phyloP scores from a whole-genome alignment of 2,888 invertebrate species.

The Palloptera scutellata region DNA sequence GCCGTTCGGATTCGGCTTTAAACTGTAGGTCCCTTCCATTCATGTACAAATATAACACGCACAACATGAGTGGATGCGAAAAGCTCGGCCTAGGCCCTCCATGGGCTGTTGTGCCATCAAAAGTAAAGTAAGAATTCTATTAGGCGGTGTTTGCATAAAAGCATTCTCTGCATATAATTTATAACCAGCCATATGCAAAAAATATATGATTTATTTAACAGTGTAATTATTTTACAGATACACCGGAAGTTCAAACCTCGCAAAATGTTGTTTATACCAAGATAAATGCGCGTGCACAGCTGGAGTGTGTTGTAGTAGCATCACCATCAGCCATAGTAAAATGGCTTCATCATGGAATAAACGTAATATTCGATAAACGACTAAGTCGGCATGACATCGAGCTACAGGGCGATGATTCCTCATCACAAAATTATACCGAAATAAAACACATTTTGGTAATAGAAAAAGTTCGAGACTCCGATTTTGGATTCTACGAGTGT shows the following conservation, averaged over 20 bases:
- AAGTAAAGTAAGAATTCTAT: too few relatives aligned
- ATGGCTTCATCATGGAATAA: constrained; percentile 73
- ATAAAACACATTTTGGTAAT: constrained; percentile 74
- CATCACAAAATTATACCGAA: constrained; percentile 67
- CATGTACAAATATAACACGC: too few relatives aligned
- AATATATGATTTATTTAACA: too few relatives aligned
- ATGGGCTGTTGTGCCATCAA: too few relatives aligned
- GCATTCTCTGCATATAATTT: too few relatives aligned
- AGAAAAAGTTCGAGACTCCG: constrained; percentile 71
- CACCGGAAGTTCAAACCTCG: constrained; percentile 74
- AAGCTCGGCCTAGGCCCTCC: too few relatives aligned
- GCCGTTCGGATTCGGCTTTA: too few relatives aligned
- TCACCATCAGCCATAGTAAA: constrained; percentile 75
- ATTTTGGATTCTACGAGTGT: constrained; percentile 83
- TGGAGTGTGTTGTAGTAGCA: constrained; percentile 75
- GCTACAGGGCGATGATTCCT: constrained; percentile 57
- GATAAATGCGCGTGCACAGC: constrained; percentile 73
- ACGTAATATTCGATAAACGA: constrained; percentile 62
- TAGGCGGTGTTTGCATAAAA: too few relatives aligned
- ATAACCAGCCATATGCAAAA: too few relatives aligned
- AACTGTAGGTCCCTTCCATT: too few relatives aligned
- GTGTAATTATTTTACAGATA: constrained; percentile 66
- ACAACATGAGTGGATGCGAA: too few relatives aligned
- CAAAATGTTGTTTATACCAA: constrained; percentile 79
- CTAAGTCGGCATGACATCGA: constrained; percentile 65